Conservation (phyloP, 2,797 vertebrate genomes). For the Pipistrellus kuhlii region DNA sequence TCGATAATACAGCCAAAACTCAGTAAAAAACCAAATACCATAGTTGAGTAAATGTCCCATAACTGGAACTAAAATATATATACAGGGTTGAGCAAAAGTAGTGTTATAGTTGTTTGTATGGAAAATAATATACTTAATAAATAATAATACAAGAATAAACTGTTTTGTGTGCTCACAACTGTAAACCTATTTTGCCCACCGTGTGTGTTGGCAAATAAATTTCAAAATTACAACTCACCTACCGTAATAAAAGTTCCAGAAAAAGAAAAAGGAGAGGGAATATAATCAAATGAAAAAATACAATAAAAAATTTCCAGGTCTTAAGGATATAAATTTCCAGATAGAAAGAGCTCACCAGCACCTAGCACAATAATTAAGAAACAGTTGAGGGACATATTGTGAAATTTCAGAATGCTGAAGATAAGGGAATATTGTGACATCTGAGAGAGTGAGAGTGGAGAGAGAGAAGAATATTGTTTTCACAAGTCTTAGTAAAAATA, state of each 20-base stretch:
- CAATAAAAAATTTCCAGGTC: constrained; percentile 25
- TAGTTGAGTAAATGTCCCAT: constrained; percentile 1
- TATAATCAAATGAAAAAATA: constrained; percentile 41
- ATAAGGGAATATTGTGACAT: constrained; percentile 5
- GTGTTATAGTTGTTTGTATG: not conserved
- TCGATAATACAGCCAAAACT: constrained; percentile 15
- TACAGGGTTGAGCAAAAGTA: not conserved
- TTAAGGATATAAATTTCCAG: constrained; percentile 14
- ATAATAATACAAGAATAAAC: not conserved
- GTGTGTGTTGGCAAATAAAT: not conserved
- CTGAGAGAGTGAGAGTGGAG: not conserved
- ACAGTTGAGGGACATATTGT: not conserved
- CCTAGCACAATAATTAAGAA: not conserved
- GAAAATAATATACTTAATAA: not conserved
- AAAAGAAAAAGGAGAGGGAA: constrained; percentile 1
- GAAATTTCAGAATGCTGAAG: constrained; percentile 50
- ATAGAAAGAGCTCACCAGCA: not conserved
- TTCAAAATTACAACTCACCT: constrained; percentile 25
- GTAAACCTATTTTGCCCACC: not conserved
- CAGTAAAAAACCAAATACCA: not conserved
- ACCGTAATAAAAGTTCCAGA: not conserved
- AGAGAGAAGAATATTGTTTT: constrained; percentile 12
- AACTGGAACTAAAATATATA: constrained; percentile 11
- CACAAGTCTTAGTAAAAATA: constrained; percentile 38
- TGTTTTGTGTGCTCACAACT: not conserved